Evolutionary conservation across 1,140 invertebrate genomes (phyloP), one percentile per base, ranked within the genome.

Genomic region (Anoplolepis gracilipes): DNA sequence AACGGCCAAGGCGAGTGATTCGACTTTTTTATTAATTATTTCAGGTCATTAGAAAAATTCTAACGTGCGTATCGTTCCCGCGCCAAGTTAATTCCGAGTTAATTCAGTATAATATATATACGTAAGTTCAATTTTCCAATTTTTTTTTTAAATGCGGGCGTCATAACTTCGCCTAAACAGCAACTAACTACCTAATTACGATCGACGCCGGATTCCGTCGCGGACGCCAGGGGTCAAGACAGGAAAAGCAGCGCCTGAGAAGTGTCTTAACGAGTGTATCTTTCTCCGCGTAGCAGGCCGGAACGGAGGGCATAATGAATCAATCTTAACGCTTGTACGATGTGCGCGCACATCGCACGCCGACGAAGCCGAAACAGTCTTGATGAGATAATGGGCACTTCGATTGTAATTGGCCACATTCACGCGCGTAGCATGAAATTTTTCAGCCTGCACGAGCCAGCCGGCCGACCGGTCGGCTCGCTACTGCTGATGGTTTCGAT

Each of bases 401-500:
- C 76, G n/a, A 89, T 79, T 59, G 75, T 90, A 87, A 90, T 90
- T 87, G 89, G 85, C 77, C 59, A 78, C 81, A 75, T 76, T 90
- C 59, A 79, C 33, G 49, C 55, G 77, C 65, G 72, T 82, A 91
- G 84, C 88, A 85, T 90, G 70, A 88, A 90, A 90, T 92, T 92
- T 90, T 90, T 85, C 85, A 86, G 87, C 53, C 85, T 73, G 85
- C 79, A 78, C 70, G 62, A 84, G 84, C 53, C 70, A 67, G 88
- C 85, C 73, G 64, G 61, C 69, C 55, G 59, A n/a, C n/a, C n/a
- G n/a, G n/a, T n/a, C 62, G 42, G 42, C 55, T 55, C 79, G 62
- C 70, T 67, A 79, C 72, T 22, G 67, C 87, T 86, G 88, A 92
- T 92, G 90, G 86, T 93, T 90, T 85, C 91, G 91, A 92, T 89